Conservation (phyloP, 2,113 vertebrate genomes). For the Archilochus colubris region DNA sequence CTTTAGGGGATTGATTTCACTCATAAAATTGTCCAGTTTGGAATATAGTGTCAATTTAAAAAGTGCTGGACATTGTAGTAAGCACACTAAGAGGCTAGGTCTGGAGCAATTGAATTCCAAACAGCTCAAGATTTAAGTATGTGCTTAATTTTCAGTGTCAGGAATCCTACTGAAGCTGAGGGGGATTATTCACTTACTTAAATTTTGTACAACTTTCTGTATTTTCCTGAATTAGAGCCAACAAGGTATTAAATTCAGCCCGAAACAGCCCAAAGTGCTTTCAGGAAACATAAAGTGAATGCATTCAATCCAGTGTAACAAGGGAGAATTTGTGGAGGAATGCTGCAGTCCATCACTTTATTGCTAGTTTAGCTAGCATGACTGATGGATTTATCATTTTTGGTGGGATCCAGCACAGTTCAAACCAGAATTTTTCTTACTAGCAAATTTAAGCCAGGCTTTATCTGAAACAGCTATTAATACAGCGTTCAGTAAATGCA, state of each 20-base stretch:
- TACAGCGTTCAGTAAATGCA: background rate
- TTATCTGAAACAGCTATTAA: background rate
- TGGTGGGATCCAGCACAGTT: background rate
- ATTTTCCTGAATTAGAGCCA: background rate
- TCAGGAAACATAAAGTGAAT: background rate
- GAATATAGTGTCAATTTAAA: background rate
- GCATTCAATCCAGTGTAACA: background rate
- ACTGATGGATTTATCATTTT: background rate
- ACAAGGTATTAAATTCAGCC: background rate
- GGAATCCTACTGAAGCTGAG: background rate
- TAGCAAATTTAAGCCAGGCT: background rate
- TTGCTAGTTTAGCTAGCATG: background rate
- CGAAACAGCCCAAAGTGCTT: background rate
- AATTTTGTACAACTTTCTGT: background rate
- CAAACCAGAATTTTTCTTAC: background rate
- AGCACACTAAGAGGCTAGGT: background rate
- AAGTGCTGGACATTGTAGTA: background rate
- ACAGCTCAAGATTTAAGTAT: background rate
- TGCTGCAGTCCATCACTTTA: background rate
- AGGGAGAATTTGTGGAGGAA: background rate
- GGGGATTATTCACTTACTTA: conserved; percentile 1
- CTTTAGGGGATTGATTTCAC: background rate
- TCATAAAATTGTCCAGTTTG: background rate
- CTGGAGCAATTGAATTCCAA: background rate
- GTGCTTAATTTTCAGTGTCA: background rate